These are phyloP conservation scores for Ametastegia equiseti DNA, from an alignment of 2,888 invertebrate genomes.

Conservation along the genomic window DNA sequence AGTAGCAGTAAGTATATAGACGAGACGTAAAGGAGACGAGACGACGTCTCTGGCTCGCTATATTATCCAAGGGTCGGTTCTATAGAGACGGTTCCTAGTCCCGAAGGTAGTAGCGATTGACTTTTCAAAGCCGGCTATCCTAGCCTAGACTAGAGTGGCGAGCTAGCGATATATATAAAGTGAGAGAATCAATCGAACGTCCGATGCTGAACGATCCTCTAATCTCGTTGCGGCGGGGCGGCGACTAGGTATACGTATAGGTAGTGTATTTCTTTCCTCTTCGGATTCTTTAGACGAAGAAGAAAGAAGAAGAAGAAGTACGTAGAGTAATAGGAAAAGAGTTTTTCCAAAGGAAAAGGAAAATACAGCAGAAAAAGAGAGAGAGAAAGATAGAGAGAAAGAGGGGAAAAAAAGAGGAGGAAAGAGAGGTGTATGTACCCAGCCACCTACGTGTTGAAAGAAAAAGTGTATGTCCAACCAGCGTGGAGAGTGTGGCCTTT, in stretches of 20 bases:
- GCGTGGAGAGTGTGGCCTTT: constrained; percentile 14
- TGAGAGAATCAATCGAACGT: constrained; percentile 45
- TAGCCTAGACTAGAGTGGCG: not conserved
- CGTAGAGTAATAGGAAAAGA: not conserved
- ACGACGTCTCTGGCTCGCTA: not conserved
- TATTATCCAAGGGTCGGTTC: not conserved
- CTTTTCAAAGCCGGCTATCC: constrained; percentile 39
- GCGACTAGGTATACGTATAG: too few relatives aligned
- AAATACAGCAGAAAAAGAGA: not conserved
- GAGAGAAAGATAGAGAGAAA: not conserved
- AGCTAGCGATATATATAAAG: constrained; percentile 36
- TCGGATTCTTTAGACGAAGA: not conserved
- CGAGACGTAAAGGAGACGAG: too few relatives aligned
- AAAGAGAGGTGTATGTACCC: not conserved
- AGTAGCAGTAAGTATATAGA: not conserved
- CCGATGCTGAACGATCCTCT: constrained; percentile 31
- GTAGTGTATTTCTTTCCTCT: not conserved
- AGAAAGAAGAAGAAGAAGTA: not conserved
- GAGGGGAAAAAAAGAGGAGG: not conserved
- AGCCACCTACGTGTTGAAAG: constrained; percentile 4
- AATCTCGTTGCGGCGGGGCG: constrained; percentile 35
- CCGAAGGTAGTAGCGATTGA: too few relatives aligned
- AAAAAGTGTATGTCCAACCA: constrained; percentile 13
- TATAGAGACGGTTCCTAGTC: not conserved
- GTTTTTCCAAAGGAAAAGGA: not conserved